phyloP scores from a whole-genome alignment of 1,140 invertebrate genomes.

The Patella vulgata region DNA sequence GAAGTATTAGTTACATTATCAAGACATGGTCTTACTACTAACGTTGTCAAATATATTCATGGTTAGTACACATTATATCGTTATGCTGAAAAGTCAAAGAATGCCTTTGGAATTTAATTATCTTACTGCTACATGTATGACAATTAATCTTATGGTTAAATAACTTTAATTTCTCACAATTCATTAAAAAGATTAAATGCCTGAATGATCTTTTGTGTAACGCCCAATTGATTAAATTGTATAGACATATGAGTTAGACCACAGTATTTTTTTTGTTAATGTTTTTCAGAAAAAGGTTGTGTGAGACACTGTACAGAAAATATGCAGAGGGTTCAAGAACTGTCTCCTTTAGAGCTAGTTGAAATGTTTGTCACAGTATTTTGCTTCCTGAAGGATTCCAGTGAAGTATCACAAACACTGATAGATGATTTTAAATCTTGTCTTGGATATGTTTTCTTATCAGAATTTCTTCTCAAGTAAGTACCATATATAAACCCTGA shows the following conservation, averaged over 20 bases:
- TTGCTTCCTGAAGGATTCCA: slow-evolving; percentile 98
- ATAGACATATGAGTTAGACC: neutral
- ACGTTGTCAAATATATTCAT: slow-evolving; percentile 96
- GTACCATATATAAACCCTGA: too few species aligned
- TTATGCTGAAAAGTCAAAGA: too few species aligned
- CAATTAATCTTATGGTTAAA: too few species aligned
- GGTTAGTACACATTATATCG: too few species aligned
- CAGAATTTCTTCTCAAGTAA: slow-evolving; percentile 94
- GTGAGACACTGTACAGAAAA: slow-evolving; percentile 95
- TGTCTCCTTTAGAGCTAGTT: slow-evolving; percentile 93
- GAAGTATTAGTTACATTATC: slow-evolving; percentile 96
- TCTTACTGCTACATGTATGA: too few species aligned
- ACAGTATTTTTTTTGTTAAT: neutral
- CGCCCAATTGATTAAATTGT: too few species aligned
- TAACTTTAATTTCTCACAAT: neutral
- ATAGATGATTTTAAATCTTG: slow-evolving; percentile 95
- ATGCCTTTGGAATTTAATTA: too few species aligned
- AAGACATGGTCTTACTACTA: slow-evolving; percentile 89
- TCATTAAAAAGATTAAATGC: too few species aligned
- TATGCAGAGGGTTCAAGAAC: slow-evolving; percentile 89
- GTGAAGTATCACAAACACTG: slow-evolving; percentile 92
- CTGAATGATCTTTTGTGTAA: too few species aligned
- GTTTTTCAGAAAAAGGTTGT: slow-evolving; percentile 87
- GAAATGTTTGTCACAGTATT: slow-evolving; percentile 99
- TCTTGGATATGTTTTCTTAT: slow-evolving; percentile 94